Evolutionary conservation across 2,888 invertebrate species (phyloP), one percentile per base, ranked within the genome.

Genomic region (Megastigmus dorsalis): DNA sequence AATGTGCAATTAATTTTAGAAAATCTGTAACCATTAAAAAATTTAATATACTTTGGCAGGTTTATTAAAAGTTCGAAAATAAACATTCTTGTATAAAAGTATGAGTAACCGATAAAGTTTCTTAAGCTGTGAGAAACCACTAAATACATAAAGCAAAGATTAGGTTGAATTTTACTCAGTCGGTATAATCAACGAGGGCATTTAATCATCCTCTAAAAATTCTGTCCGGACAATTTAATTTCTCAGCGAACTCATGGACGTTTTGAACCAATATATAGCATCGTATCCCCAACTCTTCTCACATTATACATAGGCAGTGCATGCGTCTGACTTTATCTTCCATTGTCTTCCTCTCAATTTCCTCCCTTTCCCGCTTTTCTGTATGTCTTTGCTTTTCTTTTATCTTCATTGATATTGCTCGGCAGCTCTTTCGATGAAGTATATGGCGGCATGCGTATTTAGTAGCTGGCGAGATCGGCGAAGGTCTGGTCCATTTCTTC

Each of bases 401-500:
- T 63, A 18, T 50, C n/a, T 50, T 59, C 26, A 23, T 60, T 59
- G 3, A 10, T 52, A 55, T 59, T 54, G 67, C 66, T 70, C n/a
- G 48, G 30, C 23, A 59, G 45, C 30, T 67, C 30, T 67, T 75
- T 15, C 33, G 38, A 48, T 18, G 36, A n/a, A 13, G 2, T 50
- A 50, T n/a, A n/a, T n/a, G n/a, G 74, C 50, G 68, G 74, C n/a
- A 70, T 66, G 10, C 78, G 18, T 69, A 59, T 78, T 82, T 93
- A 96, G 90, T 96, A 96, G 85, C 95, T 97, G 86, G 95, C 95
- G 86, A 98, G 91, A 89, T 99, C 98, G 80, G 97, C 97, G 89
- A 97, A 97, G 78, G 97, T 97, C 89, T 95, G 94, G 90, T 98
- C 98, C 92, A 99, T 93, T 90, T 99, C 98, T 89, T 98, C 97